Base-by-base conservation (phyloP, 2,888 invertebrate species). In the Aphidius colemani region DNA sequence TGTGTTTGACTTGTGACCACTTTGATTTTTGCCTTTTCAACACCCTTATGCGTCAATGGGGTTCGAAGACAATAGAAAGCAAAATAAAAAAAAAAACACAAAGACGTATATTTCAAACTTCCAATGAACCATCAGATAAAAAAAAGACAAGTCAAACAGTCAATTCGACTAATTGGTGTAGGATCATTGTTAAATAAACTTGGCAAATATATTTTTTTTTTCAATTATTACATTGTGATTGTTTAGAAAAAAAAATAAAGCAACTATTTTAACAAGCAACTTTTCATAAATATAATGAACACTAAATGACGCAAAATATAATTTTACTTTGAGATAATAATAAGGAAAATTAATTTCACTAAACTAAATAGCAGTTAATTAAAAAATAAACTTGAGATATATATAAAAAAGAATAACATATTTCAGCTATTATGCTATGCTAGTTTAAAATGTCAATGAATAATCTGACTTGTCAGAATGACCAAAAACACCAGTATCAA, bases 161-260 rank as follows among this genome's bases (percentile, higher is more conserved):
- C 69, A 66, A 70, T 69, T 66, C 48, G 67, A 63, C 69, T 76
- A 75, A 76, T 76, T 76, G 72, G 67, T 69, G 70, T 63, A 62
- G 62, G 58, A 46, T 40, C 18, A 61, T 30, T 57, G 7, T 30
- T 5, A 46, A 13, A 48, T 9, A 46, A 10, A 46, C 45, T 44
- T 18, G 43, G 10, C 0, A 51, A 13, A 30, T 11, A 18, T 7
- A 30, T 51, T 39, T 39, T 39, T 30, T 13, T 30, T 9, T 53
- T 53, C 11, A 7, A n/a, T 7, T 18, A 39, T 51, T 49, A 13
- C 3, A 49, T n/a, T n/a, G 7, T 7, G 7, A 11, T 11, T 11
- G 18, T 49, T 49, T 11, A 2, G 2, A 49, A 11, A 7, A 49
- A 49, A 0, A 13, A 30, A 18, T 18, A 2, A 18, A 18, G 13